Conservation (phyloP, 2,888 invertebrate genomes). For the Coleophora deauratella region DNA sequence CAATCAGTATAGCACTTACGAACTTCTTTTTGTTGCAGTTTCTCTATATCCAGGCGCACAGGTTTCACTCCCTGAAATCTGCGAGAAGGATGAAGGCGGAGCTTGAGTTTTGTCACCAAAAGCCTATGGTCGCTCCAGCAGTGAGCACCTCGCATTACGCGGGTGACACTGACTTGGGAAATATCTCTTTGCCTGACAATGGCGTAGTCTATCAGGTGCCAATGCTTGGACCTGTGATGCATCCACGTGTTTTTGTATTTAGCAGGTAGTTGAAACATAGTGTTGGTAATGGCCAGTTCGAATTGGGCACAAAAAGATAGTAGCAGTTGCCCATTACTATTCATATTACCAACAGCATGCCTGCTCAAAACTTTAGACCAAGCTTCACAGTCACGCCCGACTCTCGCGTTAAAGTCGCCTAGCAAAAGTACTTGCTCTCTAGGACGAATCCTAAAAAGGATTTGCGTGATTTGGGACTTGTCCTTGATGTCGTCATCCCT, state of each 20-base stretch:
- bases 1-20: neutral
- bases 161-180: constrained; percentile 16
- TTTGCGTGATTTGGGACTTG: neutral
- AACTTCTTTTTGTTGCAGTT: neutral
- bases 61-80: constrained; percentile 2
- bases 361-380: constrained; percentile 18
- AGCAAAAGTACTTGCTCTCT: constrained; percentile 11
- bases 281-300: constrained; percentile 16
- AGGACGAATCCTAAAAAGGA: neutral
- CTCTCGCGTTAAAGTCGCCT: constrained; percentile 16
- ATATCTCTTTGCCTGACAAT: constrained; percentile 17
- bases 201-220: constrained; percentile 21
- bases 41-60: constrained; percentile 1
- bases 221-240: constrained; percentile 24
- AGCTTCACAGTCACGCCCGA: constrained; percentile 10
- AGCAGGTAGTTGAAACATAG: constrained; percentile 18
- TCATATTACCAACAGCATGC: constrained; percentile 23
- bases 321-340: constrained; percentile 19
- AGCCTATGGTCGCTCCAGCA: constrained; percentile 20
- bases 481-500: constrained; percentile 1
- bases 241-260: constrained; percentile 25
- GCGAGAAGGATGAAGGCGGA: constrained; percentile 6
- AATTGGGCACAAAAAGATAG: constrained; percentile 19
- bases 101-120: constrained; percentile 12
- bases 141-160: constrained; percentile 19